Evolutionary conservation across 2,797 vertebrate species (phyloP).

Genomic region (Aphelocoma californica): DNA sequence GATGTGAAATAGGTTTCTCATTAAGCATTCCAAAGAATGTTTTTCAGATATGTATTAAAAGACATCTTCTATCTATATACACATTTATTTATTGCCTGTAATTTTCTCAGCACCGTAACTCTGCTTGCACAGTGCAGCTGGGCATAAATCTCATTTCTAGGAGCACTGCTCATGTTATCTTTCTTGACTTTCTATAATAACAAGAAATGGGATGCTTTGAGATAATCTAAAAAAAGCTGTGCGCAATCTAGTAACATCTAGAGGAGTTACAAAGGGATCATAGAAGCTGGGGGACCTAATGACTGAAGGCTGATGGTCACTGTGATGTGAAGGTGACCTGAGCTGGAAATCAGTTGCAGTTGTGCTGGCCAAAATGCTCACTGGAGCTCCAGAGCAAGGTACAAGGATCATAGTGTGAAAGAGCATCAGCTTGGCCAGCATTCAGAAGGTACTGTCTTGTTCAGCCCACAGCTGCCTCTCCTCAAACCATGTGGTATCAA

Average conservation of each 20-base stretch:
- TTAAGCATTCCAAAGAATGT: constrained; percentile 38
- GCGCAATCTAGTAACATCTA: not conserved
- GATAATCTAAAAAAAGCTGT: not conserved
- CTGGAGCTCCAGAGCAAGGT: not conserved
- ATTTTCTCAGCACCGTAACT: constrained; percentile 43
- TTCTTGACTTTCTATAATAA: constrained; percentile 36
- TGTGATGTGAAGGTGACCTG: not conserved
- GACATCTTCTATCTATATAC: not conserved
- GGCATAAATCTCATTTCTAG: constrained; percentile 54
- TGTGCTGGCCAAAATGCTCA: not conserved
- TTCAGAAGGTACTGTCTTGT: not conserved
- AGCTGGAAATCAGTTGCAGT: not conserved
- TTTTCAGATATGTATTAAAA: constrained; percentile 39
- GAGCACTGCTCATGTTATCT: constrained; percentile 16
- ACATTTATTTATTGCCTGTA: constrained; percentile 40
- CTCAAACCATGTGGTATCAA: rapidly evolving
- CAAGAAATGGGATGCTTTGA: constrained; percentile 8
- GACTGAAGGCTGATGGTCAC: not conserved
- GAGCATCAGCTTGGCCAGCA: not conserved
- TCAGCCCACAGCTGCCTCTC: not conserved
- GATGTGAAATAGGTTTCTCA: constrained; percentile 26
- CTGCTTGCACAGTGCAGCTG: constrained; percentile 30
- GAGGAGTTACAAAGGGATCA: not conserved
- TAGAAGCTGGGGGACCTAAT: not conserved
- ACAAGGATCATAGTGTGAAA: not conserved